Evolutionary conservation across 2,888 invertebrate species (phyloP), one percentile per base, ranked within the genome.

Genomic region (Carterocephalus palaemon): DNA sequence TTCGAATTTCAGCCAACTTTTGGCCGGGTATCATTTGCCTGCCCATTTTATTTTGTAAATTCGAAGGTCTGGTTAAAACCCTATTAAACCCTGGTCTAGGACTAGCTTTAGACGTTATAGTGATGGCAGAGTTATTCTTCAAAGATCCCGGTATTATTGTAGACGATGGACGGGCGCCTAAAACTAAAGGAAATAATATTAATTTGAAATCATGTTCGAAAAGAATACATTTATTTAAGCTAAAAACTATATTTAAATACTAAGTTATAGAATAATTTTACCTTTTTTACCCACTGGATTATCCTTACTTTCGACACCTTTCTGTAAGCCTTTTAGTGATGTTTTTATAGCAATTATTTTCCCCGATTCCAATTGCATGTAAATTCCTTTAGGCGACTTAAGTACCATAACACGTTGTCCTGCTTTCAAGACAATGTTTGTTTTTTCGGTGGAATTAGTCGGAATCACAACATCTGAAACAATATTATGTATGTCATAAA

Each of bases 391-490:
- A 0, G 96, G 94, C 4, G 97, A 97, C 74, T 97, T 96, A 23
- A 98, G 88, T 2, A 98, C 96, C 89, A 97, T 93, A 0, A 98
- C 97, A 58, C 96, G 92, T 71, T 98, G 96, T 0, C 98, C 98
- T 0, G 97, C 96, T 68, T 96, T 96, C 37, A 98, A 87, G 8
- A 95, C 94, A 49, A 97, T 96, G 59, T 95, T 95, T 4, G 95
- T 93, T 67, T 95, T 93, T 58, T 96, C 95, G 0, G 94, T 93
- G 7, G 95, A 93, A 71, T 96, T 96, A 0, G 95, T 97, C 2
- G 96, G 96, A 67, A 96, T 97, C 6, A 96, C 96, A 20, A 97
- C 96, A 80, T 96, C 96, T 89, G 65, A 4, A 61, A 67, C 3
- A 28, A 20, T 36, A 36, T 20, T 8, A 38, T 3, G 29, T 33